Evolutionary conservation across 1,140 invertebrate species (phyloP), one percentile per base, ranked within the genome.

Genomic region (Nephila pilipes): DNA sequence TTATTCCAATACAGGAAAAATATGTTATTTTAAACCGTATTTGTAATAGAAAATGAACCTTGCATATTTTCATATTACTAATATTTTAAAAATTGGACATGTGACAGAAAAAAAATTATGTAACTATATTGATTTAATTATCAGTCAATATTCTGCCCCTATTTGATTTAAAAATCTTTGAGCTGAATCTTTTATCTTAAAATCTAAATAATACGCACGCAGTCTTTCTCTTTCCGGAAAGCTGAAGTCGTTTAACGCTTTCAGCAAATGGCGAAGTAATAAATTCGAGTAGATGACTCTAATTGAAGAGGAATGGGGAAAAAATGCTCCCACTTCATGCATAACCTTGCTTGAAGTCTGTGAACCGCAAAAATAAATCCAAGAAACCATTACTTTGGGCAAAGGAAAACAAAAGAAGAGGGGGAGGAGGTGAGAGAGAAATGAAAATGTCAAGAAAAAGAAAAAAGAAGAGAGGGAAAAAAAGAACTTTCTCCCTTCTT

Each of bases 301-400:
- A 36, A 75, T 18, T 75, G 32, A 75, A 75, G 14, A 75, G 20
- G 58, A 60, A 46, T 0, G 46, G 12, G n/a, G 12, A 22, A 60
- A 65, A 36, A 75, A 4, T 5, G 29, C 14, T 75, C 16, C 18
- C 32, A 6, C 69, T 32, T 36, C 69, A 65, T 65, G 25, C 12
- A 29, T 29, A 29, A 65, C 10, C 0, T 65, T 20, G 22, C 38
- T 18, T 57, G 20, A 60, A 69, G 22, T 79, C 90, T 75, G 18
- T 25, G 18, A 85, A 85, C 36, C 65, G 57, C 58, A 87, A 92
- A 85, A 85, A 85, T 58, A 92, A 92, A 85, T 92, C 81, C 69
- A 65, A 25, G 32, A 60, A 79, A 57, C 65, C 60, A 57, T 92
- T 69, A 87, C 83, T 57, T 58, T 29, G 12, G 38, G n/a, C 81